Evolutionary conservation across 53 echinoderm and acorn worm genomes (phyloP).

Genomic region (Hippasteria phrygiana): DNA sequence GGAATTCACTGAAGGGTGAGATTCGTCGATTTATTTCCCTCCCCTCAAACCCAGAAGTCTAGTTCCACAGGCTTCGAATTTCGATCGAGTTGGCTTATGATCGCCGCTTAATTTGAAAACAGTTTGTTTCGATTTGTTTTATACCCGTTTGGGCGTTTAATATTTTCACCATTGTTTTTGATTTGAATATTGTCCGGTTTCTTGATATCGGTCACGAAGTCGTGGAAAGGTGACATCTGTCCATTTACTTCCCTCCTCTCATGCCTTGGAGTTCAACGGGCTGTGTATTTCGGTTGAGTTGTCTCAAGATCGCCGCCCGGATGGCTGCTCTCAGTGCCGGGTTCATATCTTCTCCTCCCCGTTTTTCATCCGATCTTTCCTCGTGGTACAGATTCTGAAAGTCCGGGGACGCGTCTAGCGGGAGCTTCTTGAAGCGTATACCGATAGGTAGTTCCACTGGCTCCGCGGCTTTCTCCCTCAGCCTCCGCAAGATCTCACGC

Average conservation of each 20-base stretch:
- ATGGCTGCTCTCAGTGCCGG: constrained; percentile 16
- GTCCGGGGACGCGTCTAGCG: neutral
- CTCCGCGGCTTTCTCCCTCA: neutral
- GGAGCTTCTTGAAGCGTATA: constrained; percentile 25
- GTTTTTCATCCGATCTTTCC: neutral
- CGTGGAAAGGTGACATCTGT: neutral
- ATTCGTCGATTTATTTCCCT: too few species aligned
- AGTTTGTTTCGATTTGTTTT: too few species aligned
- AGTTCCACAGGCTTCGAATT: too few species aligned
- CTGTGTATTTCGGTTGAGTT: neutral
- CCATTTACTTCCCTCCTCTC: constrained; percentile 45
- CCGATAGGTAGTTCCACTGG: constrained; percentile 52
- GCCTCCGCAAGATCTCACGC: constrained; percentile 43
- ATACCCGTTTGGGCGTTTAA: too few species aligned
- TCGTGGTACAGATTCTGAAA: neutral
- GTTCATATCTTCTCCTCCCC: neutral
- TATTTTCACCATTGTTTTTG: neutral
- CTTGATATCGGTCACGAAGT: neutral
- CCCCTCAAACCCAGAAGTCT: too few species aligned
- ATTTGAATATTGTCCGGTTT: neutral
- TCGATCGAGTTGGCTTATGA: too few species aligned
- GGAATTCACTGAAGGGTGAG: too few species aligned
- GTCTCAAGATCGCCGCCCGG: constrained; percentile 32
- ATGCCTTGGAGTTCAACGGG: constrained; percentile 22
- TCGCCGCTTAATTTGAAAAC: too few species aligned